These are phyloP conservation scores for Alaudala cheleensis DNA, from an alignment of 2,113 vertebrate species.

Conservation along the genomic window DNA sequence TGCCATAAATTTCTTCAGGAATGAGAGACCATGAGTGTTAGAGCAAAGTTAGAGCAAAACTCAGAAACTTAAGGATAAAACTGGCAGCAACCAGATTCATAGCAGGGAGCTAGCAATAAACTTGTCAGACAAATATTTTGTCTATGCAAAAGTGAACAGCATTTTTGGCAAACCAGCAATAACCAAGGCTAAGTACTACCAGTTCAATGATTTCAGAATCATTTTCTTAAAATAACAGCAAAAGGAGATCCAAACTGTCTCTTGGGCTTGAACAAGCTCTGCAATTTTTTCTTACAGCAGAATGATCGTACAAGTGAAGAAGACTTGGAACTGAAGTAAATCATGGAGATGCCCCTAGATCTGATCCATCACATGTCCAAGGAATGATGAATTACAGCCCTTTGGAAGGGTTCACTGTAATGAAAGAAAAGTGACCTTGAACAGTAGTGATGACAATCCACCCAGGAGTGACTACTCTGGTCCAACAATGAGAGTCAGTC, in stretches of 20 bases:
- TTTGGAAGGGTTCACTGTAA: conserved; percentile 2
- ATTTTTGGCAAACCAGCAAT: background rate
- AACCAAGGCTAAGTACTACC: background rate
- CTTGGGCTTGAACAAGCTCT: background rate
- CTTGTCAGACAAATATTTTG: background rate
- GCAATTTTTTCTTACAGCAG: background rate
- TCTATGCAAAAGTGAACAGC: background rate
- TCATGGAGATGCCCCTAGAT: background rate
- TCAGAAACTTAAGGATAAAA: background rate
- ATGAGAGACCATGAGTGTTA: background rate
- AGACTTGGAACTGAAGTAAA: background rate
- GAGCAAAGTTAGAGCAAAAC: background rate
- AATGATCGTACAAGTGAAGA: background rate
- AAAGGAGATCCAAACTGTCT: background rate
- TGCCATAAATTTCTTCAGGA: background rate
- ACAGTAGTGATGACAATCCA: background rate
- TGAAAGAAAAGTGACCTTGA: conserved; percentile 30
- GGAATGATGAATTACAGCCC: background rate
- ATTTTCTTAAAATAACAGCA: background rate
- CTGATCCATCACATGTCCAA: background rate
- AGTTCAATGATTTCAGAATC: background rate
- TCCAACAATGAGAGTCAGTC: background rate
- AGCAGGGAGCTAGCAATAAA: background rate
- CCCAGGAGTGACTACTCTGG: background rate
- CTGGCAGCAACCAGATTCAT: background rate